A percentile compares a stretch with the other conserved stretches of the same genome.
These are phyloP conservation scores for Dolomedes plantarius DNA, from an alignment of 2,888 invertebrate species.

Conservation along the genomic window DNA sequence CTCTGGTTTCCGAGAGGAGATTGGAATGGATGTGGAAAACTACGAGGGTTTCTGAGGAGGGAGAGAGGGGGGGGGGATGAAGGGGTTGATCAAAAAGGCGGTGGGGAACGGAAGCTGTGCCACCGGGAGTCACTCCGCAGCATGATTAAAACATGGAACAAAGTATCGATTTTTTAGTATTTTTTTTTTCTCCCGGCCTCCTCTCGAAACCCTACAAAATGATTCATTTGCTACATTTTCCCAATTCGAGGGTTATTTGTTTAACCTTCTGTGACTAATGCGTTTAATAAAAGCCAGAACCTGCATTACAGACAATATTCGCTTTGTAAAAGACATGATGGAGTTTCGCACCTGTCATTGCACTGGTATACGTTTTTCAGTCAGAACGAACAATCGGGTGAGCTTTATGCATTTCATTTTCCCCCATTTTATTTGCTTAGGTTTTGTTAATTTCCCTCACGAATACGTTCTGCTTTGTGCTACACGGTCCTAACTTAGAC, in stretches of 20 bases:
- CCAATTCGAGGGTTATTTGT: neutral
- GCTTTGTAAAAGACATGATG: no score
- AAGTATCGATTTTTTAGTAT: neutral
- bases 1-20: neutral
- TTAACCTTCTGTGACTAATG: neutral
- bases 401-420: no score
- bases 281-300: neutral
- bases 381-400: no score
- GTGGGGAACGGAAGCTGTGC: neutral
- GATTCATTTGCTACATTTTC: neutral
- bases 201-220: neutral
- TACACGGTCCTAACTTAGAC: no score
- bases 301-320: no score
- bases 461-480: no score
- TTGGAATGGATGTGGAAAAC: neutral
- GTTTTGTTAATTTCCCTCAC: no score
- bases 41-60: neutral
- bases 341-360: no score
- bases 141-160: constrained; percentile 1
- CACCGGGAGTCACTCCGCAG: neutral
- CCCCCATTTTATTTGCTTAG: no score
- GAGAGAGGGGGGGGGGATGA: neutral
- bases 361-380: no score
- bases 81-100: neutral
- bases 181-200: neutral